Percentiles rank a stretch among this genome's conserved stretches.
Evolutionary conservation across 2,888 invertebrate species (phyloP).

Genomic region (Nyleta sp.): DNA sequence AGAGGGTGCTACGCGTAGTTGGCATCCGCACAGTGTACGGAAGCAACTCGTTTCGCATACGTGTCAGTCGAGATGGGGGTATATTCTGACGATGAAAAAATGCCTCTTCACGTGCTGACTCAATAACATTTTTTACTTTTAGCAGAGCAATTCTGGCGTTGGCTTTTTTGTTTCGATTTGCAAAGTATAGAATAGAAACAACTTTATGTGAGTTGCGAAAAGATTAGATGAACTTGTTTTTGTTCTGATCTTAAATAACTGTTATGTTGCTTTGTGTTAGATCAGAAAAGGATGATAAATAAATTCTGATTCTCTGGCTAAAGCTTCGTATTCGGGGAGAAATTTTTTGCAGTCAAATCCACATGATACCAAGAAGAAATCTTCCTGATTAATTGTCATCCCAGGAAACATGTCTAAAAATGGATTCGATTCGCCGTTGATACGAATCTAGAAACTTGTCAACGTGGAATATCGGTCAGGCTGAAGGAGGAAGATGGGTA

Average conservation of each 20-base stretch:
- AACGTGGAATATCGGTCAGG: conserved; percentile 61
- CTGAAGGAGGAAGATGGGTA: conserved; percentile 66
- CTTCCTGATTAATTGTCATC: conserved; percentile 9
- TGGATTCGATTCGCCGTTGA: not conserved
- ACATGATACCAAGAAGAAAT: no score
- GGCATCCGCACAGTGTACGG: no score
- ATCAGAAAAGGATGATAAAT: no score
- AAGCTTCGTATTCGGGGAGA: no score
- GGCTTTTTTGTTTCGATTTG: not conserved
- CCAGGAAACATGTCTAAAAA: not conserved
- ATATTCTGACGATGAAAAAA: conserved; percentile 44
- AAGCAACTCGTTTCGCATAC: conserved; percentile 34
- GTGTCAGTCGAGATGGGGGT: conserved; percentile 32
- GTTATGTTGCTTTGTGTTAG: no score
- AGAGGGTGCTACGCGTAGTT: conserved; percentile 7
- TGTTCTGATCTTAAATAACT: not conserved
- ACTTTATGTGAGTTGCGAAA: conserved; percentile 8
- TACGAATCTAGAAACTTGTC: conserved; percentile 16
- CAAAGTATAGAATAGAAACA: not conserved
- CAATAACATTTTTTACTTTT: conserved; percentile 27
- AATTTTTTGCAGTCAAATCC: no score
- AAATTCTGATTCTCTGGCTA: no score
- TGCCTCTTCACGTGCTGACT: conserved; percentile 38
- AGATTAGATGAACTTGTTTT: not conserved
- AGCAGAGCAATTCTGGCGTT: conserved; percentile 20